Base-by-base conservation (phyloP, 2,113 vertebrate species). In the Stigmatopora argus region DNA sequence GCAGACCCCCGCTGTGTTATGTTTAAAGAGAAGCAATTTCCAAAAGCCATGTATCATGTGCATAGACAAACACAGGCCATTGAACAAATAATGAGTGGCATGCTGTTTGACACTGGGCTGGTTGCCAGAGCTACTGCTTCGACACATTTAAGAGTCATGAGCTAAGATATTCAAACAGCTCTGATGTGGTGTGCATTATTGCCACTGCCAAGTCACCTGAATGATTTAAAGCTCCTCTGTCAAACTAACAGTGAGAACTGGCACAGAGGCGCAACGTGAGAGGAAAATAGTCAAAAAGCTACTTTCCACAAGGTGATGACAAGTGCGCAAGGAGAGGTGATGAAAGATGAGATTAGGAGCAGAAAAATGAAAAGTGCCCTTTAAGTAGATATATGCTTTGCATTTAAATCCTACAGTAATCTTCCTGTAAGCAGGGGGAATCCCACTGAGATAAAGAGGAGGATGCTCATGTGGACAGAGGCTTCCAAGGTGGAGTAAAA, bases 361-460 rank as follows among this genome's bases (percentile, higher is more conserved):
- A 70, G 66, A 83, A 84, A 83, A 83, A 85, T 76, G 69, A 83
- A 81, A 81, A 75, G 52, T 80, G 82, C 82, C 84, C 82, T 89
- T 85, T 83, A 73, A 78, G 64, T 74, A 80, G 70, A 83, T 84
- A 84, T 67, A 70, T 56, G 83, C 83, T 85, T 85, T 70, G 65
- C 75, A 84, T 87, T 83, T 78, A 81, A 78, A 85, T 83, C 73
- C 74, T 70, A n/a, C 38, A 21, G 67, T 80, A 78, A 83, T 74
- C 82, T 82, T 82, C 71, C 69, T 77, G 72, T 79, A 76, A 82
- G 75, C 66, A 65, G 71, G 66, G 67, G 66, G 72, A 69, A 70
- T 78, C 87, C 74, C 51, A 71, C 79, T 19, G 84, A 67, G 87
- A 83, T 85, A 86, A 89, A 81, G 64, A 82, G 5, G 5, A 83